Evolutionary conservation across 1,140 invertebrate species (phyloP), one percentile per base, ranked within the genome.

Genomic region (Papilio polyxenes): DNA sequence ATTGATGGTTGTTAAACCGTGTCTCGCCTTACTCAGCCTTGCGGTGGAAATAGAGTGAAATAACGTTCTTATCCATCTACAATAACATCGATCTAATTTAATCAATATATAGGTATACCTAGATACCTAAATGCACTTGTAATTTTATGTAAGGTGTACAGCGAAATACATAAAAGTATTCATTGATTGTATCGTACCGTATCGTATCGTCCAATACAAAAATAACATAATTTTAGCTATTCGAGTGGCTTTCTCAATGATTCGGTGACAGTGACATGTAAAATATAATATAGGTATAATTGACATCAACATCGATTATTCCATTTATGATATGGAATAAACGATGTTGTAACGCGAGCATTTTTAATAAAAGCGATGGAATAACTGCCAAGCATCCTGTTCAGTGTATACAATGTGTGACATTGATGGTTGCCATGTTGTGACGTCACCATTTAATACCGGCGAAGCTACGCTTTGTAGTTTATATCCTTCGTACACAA

Each of bases 381-480:
- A 75, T 13, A 49, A 75, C 48, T 75, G 17, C 40, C 74, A 44
- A 4, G 44, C 44, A 49, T 72, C 65, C 65, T 72, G 65, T 72
- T 13, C 15, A 59, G 9, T 62, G n/a, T 51, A 11, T 77, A 69
- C 37, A 65, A 44, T 51, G n/a, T 49, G 75, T 53, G 75, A 77
- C 75, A 77, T 77, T 77, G 75, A 20, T 10, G 5, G 56, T 44
- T 59, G 77, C 78, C 49, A 81, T 51, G n/a, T 84, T 75, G 44
- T 78, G 49, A 72, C 48, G 48, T 77, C 75, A 77, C 10, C 74
- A 49, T 15, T 53, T 51, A 49, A 31, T 23, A 77, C 48, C 20
- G 20, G 20, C 23, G 44, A 51, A 3, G 15, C 72, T 13, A 56
- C 53, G 23, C 31, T 72, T 17, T 72, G 31, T 72, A 37, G 65